Base-by-base conservation (phyloP, 23 tunicate species). In the Halocynthia roretzi region DNA sequence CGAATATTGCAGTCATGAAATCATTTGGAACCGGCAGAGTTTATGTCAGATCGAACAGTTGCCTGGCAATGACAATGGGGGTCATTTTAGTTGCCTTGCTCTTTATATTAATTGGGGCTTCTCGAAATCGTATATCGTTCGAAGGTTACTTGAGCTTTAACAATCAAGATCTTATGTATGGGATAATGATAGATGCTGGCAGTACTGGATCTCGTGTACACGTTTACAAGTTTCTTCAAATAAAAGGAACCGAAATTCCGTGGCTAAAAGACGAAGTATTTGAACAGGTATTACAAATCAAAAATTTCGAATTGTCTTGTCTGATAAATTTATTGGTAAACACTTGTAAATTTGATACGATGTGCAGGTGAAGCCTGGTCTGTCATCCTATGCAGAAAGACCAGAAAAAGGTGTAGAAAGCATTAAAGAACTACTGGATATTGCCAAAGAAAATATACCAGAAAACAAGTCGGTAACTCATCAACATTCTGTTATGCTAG, bases 161-260 rank as follows among this genome's bases (percentile, higher is more conserved):
- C 71, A 52, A 60, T 76, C 75, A 52, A 53, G 61, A 80, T 19
- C 70, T 20, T 0, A 70, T 72, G 50, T 87, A 69, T 72, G 83
- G 83, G 19, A 87, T 87, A 6, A 83, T 87, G 81, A 53, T 87
- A 10, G 94, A 87, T 87, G 94, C 94, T 51, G 94, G 94, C n/a
- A 82, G 87, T 50, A 82, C 94, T 57, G 94, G 94, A 62, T 83
- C 87, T 60, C 77, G 94, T 52, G 80, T 87, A 6, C 94, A 87
- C 78, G 94, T 87, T 50, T 87, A 87, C 61, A 52, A 83, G 40
- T 87, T 87, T 60, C 50, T 48, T 12, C 31, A 51, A 7, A 10
- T 83, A 40, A 17, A 48, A 5, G 80, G 58, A 6, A 71, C 89
- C 23, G 64, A 49, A 21, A 51, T 57, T 9, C 84, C 83, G 10